Percentiles rank a stretch among this genome's conserved stretches.
Evolutionary conservation across 2,888 invertebrate species (phyloP).

Genomic region (Caenorhabditis afra): DNA sequence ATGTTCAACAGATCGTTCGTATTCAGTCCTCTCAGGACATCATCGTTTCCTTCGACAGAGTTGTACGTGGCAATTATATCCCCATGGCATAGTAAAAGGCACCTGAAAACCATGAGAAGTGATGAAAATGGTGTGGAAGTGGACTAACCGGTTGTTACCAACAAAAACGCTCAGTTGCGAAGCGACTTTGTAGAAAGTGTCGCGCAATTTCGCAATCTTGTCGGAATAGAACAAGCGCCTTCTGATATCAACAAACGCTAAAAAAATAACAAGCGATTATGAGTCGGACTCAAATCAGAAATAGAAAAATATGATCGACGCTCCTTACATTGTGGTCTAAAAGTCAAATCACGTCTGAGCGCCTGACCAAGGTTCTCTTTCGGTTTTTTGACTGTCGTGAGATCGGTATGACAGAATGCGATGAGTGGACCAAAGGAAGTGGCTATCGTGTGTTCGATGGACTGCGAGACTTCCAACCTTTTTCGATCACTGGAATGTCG

Average conservation of each 20-base stretch:
- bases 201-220: conserved; percentile 35
- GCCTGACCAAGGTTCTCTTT: conserved; percentile 42
- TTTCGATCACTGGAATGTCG: conserved; percentile 34
- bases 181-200: conserved; percentile 43
- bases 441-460: conserved; percentile 44
- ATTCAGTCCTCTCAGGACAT: conserved; percentile 45
- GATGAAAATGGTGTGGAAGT: background rate
- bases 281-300: no score
- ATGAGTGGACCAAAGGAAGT: conserved; percentile 55
- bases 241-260: conserved; percentile 44
- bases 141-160: conserved; percentile 40
- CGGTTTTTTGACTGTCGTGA: conserved; percentile 46
- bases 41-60: conserved; percentile 35
- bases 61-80: conserved; percentile 56
- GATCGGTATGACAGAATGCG: conserved; percentile 53
- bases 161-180: conserved; percentile 50
- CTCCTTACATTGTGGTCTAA: conserved; percentile 20
- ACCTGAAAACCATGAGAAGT: conserved; percentile 16
- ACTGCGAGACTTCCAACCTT: conserved; percentile 35
- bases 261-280: conserved; percentile 4
- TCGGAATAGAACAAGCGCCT: conserved; percentile 43
- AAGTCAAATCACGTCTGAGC: conserved; percentile 1
- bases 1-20: conserved; percentile 44
- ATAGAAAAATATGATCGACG: background rate
- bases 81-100: conserved; percentile 34